Evolutionary conservation across 2,888 invertebrate genomes (phyloP).

Genomic region (Thyatira batis): DNA sequence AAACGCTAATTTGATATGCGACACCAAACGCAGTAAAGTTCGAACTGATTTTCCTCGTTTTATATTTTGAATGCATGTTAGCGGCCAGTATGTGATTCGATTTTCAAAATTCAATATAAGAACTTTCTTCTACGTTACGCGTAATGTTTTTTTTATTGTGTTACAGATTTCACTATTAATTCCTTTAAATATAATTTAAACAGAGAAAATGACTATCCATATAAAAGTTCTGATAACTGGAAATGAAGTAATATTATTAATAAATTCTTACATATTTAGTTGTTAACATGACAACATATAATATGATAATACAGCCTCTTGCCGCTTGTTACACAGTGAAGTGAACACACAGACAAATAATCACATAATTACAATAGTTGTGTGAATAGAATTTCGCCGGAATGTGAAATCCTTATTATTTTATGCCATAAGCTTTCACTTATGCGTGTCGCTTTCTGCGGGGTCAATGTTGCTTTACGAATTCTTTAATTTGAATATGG

Average conservation of each 20-base stretch:
- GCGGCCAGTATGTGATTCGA: constrained; percentile 49
- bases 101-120: constrained; percentile 43
- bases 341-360: constrained; percentile 51
- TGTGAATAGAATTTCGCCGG: constrained; percentile 56
- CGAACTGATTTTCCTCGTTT: constrained; percentile 55
- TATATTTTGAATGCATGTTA: constrained; percentile 56
- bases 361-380: constrained; percentile 48
- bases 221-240: too few species aligned
- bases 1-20: constrained; percentile 44
- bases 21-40: constrained; percentile 38
- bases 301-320: constrained; percentile 40
- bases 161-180: constrained; percentile 5
- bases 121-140: constrained; percentile 37
- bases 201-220: too few species aligned
- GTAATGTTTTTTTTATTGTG: background rate
- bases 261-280: constrained; percentile 25
- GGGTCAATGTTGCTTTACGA: constrained; percentile 46
- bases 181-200: constrained; percentile 4
- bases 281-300: constrained; percentile 55
- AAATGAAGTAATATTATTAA: too few species aligned
- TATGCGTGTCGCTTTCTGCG: constrained; percentile 54
- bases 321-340: constrained; percentile 54
- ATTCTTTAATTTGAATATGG: constrained; percentile 41
- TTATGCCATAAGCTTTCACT: constrained; percentile 60
- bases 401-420: constrained; percentile 54